These are phyloP conservation scores for Nesogale talazaci DNA, from an alignment of 2,113 vertebrate genomes.

Conservation along the genomic window DNA sequence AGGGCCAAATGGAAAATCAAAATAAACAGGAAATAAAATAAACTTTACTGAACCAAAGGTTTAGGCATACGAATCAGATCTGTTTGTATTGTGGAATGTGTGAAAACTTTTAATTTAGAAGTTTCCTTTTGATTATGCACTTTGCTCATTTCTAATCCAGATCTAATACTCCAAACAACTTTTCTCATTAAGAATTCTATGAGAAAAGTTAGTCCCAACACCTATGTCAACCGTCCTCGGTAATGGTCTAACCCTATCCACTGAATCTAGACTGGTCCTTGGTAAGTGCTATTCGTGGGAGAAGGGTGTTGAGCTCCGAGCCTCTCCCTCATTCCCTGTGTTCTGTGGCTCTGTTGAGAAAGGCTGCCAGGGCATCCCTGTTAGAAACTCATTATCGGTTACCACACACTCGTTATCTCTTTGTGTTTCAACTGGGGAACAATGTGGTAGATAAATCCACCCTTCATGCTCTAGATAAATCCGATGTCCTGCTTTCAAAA, in stretches of 20 bases:
- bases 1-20: neutral
- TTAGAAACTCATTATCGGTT: neutral
- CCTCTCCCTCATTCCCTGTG: too few species aligned
- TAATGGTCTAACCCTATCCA: too few species aligned
- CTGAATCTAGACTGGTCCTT: fast-evolving
- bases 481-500: too few species aligned
- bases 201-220: neutral
- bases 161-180: fast-evolving
- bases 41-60: neutral
- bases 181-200: neutral
- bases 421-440: too few species aligned
- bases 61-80: fast-evolving
- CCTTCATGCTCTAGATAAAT: too few species aligned
- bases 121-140: too few species aligned
- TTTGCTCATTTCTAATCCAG: fast-evolving
- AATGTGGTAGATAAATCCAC: too few species aligned
- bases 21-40: neutral
- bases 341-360: neutral
- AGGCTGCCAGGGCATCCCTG: neutral
- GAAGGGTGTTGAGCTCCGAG: too few species aligned
- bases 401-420: neutral
- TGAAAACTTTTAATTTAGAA: fast-evolving
- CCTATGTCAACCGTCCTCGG: fast-evolving
- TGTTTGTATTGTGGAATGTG: fast-evolving
- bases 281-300: too few species aligned